These are phyloP conservation scores for Adelphocoris suturalis DNA, from an alignment of 2,888 invertebrate species.

Conservation along the genomic window DNA sequence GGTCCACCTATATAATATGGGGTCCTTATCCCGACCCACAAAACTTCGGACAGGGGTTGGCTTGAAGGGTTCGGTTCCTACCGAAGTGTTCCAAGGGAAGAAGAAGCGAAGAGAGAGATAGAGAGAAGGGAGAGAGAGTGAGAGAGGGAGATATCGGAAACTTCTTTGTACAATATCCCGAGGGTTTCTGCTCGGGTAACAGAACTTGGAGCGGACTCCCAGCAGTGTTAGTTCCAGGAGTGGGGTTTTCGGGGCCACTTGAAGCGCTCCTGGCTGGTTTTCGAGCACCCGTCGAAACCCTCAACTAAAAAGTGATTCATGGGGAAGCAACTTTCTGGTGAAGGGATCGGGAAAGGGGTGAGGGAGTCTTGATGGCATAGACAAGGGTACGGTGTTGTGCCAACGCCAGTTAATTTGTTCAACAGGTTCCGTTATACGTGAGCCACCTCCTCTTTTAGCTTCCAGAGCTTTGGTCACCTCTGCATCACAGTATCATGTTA, in stretches of 20 bases:
- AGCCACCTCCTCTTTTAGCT: no score
- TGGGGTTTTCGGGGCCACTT: not conserved
- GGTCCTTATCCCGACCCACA: slow-evolving; percentile 46
- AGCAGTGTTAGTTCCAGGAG: not conserved
- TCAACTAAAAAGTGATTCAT: slow-evolving; percentile 42
- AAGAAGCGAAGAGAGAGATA: not conserved
- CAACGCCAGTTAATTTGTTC: no score
- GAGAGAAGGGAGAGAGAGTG: not conserved
- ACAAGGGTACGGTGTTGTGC: no score
- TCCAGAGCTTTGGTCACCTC: no score
- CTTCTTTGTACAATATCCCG: slow-evolving; percentile 48
- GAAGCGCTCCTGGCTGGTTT: not conserved
- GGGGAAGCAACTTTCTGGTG: not conserved
- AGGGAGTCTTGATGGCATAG: no score
- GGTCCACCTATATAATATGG: slow-evolving; percentile 48
- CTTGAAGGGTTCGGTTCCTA: not conserved
- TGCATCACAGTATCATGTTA: no score
- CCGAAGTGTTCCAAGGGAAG: slow-evolving; percentile 21
- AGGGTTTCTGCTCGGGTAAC: slow-evolving; percentile 5
- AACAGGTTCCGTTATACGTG: no score
- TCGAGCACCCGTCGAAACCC: slow-evolving; percentile 20
- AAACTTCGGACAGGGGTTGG: not conserved
- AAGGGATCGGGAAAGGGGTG: no score
- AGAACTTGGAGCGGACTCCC: slow-evolving; percentile 24
- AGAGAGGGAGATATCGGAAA: slow-evolving; percentile 31